Percentiles rank a stretch among this genome's conserved stretches.
These are phyloP conservation scores for Ophion ventricosus DNA, from an alignment of 2,888 invertebrate genomes.

Conservation along the genomic window DNA sequence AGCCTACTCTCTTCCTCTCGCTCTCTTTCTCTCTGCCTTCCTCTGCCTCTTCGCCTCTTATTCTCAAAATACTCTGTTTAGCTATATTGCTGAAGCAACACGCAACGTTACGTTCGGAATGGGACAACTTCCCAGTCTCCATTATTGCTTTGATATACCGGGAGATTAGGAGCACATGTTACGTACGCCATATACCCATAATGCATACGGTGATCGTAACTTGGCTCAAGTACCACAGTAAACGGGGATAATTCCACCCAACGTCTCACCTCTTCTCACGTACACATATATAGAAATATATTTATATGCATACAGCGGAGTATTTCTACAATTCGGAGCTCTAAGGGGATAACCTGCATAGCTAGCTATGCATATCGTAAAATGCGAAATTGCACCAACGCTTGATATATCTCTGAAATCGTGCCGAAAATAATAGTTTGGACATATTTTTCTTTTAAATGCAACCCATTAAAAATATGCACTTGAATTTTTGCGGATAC, in stretches of 20 bases:
- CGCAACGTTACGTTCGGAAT: constrained; percentile 67
- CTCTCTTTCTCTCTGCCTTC: neutral
- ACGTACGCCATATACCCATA: constrained; percentile 72
- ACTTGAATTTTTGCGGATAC: neutral
- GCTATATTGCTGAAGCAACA: constrained; percentile 9
- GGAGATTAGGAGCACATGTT: constrained; percentile 82
- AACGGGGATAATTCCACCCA: constrained; percentile 55
- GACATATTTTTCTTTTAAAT: neutral
- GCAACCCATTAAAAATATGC: neutral
- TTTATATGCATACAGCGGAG: neutral
- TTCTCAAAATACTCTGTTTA: neutral
- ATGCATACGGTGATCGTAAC: constrained; percentile 61
- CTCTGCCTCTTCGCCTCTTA: neutral
- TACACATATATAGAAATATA: neutral
- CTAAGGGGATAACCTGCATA: constrained; percentile 7
- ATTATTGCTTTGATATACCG: constrained; percentile 81
- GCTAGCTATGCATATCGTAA: constrained; percentile 20
- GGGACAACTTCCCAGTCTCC: constrained; percentile 62
- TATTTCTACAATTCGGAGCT: constrained; percentile 11
- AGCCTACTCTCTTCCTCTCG: neutral
- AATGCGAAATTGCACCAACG: constrained; percentile 13
- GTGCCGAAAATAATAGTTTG: neutral
- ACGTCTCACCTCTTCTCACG: constrained; percentile 13
- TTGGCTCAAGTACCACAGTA: constrained; percentile 45
- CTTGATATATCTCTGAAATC: neutral